phyloP scores from a whole-genome alignment of 2,113 vertebrate species.

The Deroptyus accipitrinus region DNA sequence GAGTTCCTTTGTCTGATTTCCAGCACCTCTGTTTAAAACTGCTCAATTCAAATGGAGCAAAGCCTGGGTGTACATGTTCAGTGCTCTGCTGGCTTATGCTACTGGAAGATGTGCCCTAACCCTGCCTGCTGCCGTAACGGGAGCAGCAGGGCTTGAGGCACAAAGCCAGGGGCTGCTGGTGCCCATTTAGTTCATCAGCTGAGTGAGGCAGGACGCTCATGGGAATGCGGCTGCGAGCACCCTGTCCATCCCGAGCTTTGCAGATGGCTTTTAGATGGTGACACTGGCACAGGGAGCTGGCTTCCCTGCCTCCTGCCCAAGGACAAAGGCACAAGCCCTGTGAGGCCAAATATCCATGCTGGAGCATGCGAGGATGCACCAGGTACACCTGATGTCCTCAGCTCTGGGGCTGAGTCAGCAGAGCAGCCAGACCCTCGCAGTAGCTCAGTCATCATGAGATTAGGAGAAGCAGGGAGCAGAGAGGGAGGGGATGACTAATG shows the following conservation, averaged over 20 bases:
- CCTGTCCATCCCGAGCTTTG: background rate
- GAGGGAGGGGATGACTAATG: background rate
- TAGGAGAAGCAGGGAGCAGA: rapidly evolving
- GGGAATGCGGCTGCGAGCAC: rapidly evolving
- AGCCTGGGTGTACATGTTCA: too few relatives aligned
- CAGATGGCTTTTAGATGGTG: background rate
- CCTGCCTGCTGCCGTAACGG: rapidly evolving
- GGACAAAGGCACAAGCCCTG: background rate
- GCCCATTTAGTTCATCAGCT: rapidly evolving
- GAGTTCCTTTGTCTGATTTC: background rate
- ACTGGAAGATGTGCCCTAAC: background rate
- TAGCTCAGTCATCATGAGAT: background rate
- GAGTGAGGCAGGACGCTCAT: background rate
- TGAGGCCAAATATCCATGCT: rapidly evolving
- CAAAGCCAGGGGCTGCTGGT: background rate
- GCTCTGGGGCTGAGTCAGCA: background rate
- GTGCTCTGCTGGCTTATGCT: rapidly evolving
- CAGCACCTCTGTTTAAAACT: background rate
- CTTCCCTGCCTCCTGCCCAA: background rate
- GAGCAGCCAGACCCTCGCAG: background rate
- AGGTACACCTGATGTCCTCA: background rate
- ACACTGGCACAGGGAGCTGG: rapidly evolving
- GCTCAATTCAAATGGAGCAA: background rate
- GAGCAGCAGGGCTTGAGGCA: background rate
- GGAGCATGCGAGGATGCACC: rapidly evolving